These are phyloP conservation scores for Caradrina clavipalpis DNA, from an alignment of 2,888 invertebrate species.

Conservation along the genomic window DNA sequence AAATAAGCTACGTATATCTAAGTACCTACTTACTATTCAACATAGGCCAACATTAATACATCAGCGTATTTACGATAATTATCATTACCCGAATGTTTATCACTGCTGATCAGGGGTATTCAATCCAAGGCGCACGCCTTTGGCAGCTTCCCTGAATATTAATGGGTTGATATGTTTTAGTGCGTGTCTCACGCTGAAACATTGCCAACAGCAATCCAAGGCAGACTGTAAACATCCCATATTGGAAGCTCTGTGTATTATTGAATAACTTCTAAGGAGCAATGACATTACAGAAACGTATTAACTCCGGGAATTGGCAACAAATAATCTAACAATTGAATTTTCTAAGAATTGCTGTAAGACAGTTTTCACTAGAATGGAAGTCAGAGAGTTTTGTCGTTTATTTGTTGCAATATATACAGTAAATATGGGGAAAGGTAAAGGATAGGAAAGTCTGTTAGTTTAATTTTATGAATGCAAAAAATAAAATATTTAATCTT, in stretches of 20 bases:
- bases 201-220: conserved; percentile 79
- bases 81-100: conserved; percentile 53
- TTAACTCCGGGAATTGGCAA: conserved; percentile 53
- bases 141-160: conserved; percentile 82
- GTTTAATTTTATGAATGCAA: not conserved
- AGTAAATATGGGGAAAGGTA: too few relatives aligned
- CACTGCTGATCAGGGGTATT: conserved; percentile 64
- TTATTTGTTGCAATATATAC: too few relatives aligned
- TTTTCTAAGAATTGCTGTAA: conserved; percentile 27
- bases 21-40: conserved; percentile 37
- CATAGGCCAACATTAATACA: conserved; percentile 33
- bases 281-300: conserved; percentile 50
- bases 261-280: conserved; percentile 57
- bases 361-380: conserved; percentile 10
- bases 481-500: not conserved
- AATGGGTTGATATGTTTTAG: conserved; percentile 80
- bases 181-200: conserved; percentile 77
- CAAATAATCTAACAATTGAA: conserved; percentile 12
- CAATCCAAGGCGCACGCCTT: conserved; percentile 66
- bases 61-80: conserved; percentile 56
- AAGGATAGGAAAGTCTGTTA: not conserved
- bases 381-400: conserved; percentile 6
- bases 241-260: conserved; percentile 53
- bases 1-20: not conserved
- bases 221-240: conserved; percentile 63